Evolutionary conservation across 2,888 invertebrate genomes (phyloP).

Genomic region (Eubasilissa splendida): DNA sequence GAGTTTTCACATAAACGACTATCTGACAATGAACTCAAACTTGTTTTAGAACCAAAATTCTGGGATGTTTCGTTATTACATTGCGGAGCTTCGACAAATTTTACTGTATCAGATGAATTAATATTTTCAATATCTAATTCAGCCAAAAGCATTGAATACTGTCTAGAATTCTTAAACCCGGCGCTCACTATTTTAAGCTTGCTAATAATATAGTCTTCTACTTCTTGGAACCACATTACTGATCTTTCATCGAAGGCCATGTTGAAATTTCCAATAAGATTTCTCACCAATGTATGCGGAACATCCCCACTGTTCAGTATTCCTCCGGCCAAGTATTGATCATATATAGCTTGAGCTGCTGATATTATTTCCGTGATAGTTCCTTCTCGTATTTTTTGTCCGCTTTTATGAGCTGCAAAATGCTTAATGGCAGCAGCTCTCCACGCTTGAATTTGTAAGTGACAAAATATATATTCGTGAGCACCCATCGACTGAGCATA

Average conservation of each 20-base stretch:
- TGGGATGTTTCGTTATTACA: not conserved
- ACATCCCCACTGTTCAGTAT: slow-evolving; percentile 76
- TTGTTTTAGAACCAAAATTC: slow-evolving; percentile 49
- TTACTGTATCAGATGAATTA: slow-evolving; percentile 40
- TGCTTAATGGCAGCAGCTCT: slow-evolving; percentile 48
- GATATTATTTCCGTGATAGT: slow-evolving; percentile 64
- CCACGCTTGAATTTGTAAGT: slow-evolving; percentile 82
- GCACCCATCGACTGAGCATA: slow-evolving; percentile 81
- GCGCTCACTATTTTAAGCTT: slow-evolving; percentile 52
- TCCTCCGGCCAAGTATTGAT: slow-evolving; percentile 84
- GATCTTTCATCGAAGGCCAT: slow-evolving; percentile 73
- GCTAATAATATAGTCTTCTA: slow-evolving; percentile 79
- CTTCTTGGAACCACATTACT: slow-evolving; percentile 88
- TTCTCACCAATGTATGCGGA: slow-evolving; percentile 75
- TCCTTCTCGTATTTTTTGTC: slow-evolving; percentile 19
- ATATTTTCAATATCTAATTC: slow-evolving; percentile 56
- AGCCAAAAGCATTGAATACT: slow-evolving; percentile 53
- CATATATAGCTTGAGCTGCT: slow-evolving; percentile 82
- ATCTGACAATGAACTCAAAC: slow-evolving; percentile 49
- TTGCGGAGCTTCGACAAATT: slow-evolving; percentile 27
- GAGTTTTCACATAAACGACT: slow-evolving; percentile 15
- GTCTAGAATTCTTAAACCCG: slow-evolving; percentile 53
- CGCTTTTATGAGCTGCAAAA: slow-evolving; percentile 28
- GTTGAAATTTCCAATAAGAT: slow-evolving; percentile 75
- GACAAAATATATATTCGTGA: slow-evolving; percentile 83